Percentiles rank a stretch among this genome's conserved stretches.
Evolutionary conservation across 2,888 invertebrate genomes (phyloP).

Genomic region (Cistogaster globosa): DNA sequence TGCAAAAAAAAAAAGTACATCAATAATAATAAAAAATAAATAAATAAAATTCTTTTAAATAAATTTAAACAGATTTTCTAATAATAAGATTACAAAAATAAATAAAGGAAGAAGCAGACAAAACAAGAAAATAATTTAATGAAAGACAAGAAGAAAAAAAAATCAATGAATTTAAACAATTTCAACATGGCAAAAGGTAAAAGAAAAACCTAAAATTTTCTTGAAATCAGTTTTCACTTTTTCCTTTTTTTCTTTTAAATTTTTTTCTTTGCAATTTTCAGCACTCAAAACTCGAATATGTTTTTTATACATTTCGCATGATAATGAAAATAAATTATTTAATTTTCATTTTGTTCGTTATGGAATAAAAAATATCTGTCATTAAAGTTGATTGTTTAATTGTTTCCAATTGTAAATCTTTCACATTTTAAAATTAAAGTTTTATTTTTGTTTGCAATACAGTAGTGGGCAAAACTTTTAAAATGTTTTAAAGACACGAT

Average conservation of each 20-base stretch:
- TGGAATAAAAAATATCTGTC: neutral
- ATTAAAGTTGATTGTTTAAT: conserved; percentile 24
- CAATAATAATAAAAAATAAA: conserved; percentile 10
- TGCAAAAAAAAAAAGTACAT: neutral
- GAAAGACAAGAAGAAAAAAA: neutral
- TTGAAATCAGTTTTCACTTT: neutral
- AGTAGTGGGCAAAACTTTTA: too few relatives aligned
- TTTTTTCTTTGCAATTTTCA: neutral
- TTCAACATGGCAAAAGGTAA: conserved; percentile 26
- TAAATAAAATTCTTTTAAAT: neutral
- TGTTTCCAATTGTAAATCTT: conserved; percentile 29
- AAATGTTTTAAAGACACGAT: too few relatives aligned
- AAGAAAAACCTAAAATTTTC: conserved; percentile 16
- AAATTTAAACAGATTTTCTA: neutral
- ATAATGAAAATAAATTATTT: conserved; percentile 15
- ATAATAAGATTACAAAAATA: conserved; percentile 26
- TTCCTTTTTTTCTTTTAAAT: neutral
- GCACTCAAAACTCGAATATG: neutral
- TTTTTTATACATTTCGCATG: neutral
- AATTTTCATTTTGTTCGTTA: conserved; percentile 8
- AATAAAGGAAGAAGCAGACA: neutral
- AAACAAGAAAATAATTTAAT: neutral
- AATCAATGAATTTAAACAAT: conserved; percentile 15
- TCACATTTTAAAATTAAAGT: neutral
- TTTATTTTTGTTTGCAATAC: too few relatives aligned